These are phyloP conservation scores for Chelmon rostratus DNA, from an alignment of 2,797 vertebrate genomes.

Conservation along the genomic window DNA sequence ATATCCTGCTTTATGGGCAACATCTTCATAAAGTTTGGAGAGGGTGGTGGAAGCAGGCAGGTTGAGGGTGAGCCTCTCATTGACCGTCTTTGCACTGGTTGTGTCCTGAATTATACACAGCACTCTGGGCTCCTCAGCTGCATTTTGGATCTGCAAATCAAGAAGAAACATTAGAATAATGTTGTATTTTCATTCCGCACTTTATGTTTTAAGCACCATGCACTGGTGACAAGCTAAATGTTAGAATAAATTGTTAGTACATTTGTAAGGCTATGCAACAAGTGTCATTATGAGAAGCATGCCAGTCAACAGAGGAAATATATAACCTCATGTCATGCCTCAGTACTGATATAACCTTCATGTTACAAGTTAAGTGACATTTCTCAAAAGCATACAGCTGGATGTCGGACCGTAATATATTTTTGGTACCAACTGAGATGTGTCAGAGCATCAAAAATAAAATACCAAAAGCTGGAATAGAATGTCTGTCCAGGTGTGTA, in stretches of 20 bases:
- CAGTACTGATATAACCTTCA: background rate
- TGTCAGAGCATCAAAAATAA: background rate
- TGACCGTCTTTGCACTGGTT: slow-evolving; percentile 94
- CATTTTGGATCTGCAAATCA: slow-evolving; percentile 94
- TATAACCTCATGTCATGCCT: background rate
- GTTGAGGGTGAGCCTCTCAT: slow-evolving; percentile 94
- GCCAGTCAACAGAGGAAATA: background rate
- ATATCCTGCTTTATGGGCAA: slow-evolving; percentile 95
- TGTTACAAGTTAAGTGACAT: background rate
- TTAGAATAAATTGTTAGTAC: background rate
- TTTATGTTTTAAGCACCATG: background rate
- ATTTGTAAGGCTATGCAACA: background rate
- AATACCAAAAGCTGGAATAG: background rate
- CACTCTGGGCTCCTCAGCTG: slow-evolving; percentile 96
- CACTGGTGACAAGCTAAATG: background rate
- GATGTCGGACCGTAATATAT: background rate
- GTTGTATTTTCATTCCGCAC: background rate
- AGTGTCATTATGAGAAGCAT: slow-evolving; percentile 14
- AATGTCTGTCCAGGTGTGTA: background rate
- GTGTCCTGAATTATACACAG: slow-evolving; percentile 98
- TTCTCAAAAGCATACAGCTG: slow-evolving; percentile 14
- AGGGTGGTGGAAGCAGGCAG: slow-evolving; percentile 95
- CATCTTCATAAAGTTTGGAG: slow-evolving; percentile 91
- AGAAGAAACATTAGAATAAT: background rate
- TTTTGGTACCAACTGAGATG: background rate